Evolutionary conservation across 2,797 vertebrate genomes (phyloP).

Genomic region (Spea hammondii): DNA sequence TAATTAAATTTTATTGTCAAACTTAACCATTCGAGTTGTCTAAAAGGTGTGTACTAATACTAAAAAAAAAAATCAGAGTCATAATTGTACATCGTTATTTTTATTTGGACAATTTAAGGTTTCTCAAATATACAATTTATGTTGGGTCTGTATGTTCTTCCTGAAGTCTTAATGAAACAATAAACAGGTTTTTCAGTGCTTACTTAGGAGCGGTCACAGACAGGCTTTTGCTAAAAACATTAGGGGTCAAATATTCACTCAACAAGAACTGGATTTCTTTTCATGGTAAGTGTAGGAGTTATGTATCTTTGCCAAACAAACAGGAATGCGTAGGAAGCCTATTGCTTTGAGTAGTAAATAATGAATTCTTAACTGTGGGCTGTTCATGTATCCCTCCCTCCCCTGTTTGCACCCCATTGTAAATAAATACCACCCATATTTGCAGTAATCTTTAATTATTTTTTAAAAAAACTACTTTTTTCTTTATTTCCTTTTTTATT

Average conservation of each 20-base stretch:
- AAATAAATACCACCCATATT: constrained; percentile 22
- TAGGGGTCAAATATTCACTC: constrained; percentile 63
- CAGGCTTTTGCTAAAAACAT: constrained; percentile 55
- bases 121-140: constrained; percentile 38
- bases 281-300: constrained; percentile 63
- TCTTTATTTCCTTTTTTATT: constrained; percentile 24
- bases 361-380: constrained; percentile 61
- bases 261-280: constrained; percentile 63
- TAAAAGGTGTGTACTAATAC: too few species aligned
- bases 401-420: constrained; percentile 15
- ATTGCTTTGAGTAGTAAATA: constrained; percentile 65
- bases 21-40: too few species aligned
- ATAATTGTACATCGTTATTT: constrained; percentile 37
- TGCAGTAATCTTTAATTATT: neutral
- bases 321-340: constrained; percentile 60
- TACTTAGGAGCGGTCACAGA: constrained; percentile 12
- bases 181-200: constrained; percentile 15
- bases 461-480: constrained; percentile 33
- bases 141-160: constrained; percentile 1
- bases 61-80: neutral
- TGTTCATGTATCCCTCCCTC: constrained; percentile 41
- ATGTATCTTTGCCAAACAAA: constrained; percentile 66
- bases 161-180: constrained; percentile 31
- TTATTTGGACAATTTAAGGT: constrained; percentile 48
- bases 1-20: too few species aligned